Evolutionary conservation across 2,888 invertebrate genomes (phyloP), one percentile per base, ranked within the genome.

Genomic region (Troglohyphantes excavatus): DNA sequence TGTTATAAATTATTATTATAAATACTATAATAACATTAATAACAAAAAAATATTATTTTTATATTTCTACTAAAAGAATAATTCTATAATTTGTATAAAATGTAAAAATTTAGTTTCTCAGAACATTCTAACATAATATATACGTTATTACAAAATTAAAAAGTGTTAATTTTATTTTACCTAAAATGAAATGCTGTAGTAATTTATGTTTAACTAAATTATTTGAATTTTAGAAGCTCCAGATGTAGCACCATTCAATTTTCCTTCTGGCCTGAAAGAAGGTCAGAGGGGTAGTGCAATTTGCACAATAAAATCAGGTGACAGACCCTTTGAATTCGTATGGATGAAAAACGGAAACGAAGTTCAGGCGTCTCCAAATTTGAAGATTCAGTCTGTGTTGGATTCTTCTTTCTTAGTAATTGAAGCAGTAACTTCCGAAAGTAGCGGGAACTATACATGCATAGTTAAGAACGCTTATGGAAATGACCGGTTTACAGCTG

Each of bases 221-320:
- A n/a, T 53, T 53, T 53, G 5, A 53, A 53, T 53, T 85, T 13
- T 33, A 85, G 85, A 78, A 0, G 13, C 78, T n/a, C 85, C 85
- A 3, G 68, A 67, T 0, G 61, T 85, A 13, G 67, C 67, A 17
- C 68, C 76, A 5, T 85, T 85, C 29, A 29, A 13, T 17, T 85
- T 85, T 21, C 68, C 85, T 9, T 21, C 65, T 5, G 67, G 65
- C 1, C 19, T 85, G n/a, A 76, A 78, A 53, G 76, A 85, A 76
- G 92, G 92, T 11, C 86, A 87, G 53, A 88, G 91, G 59, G 92
- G 90, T 17, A 89, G 91, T 61, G 75, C 91, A 13, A 82, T 88
- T 59, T 92, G 92, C 46, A 78, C 90, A 21, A 83, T 91, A 67
- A 89, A 84, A 68, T 83, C 87, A 17, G 92, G 92, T 17, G 90